phyloP scores from a whole-genome alignment of 2,797 vertebrate genomes.

The Poeciliopsis paucimaculata region DNA sequence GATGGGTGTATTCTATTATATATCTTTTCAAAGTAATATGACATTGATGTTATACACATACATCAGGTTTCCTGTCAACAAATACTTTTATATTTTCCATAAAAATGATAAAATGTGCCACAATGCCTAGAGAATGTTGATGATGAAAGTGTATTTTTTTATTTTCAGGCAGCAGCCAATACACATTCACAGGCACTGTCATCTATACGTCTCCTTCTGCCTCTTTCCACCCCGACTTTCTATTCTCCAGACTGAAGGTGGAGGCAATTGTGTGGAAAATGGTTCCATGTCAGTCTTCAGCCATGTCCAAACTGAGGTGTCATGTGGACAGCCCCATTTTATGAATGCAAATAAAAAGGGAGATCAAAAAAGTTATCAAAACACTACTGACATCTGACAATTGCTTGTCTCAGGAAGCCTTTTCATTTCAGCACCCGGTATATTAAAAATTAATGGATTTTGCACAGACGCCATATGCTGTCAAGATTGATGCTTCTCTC shows the following conservation, averaged over 20 bases:
- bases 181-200: slow-evolving; percentile 18
- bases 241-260: slow-evolving; percentile 58
- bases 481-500: slow-evolving; percentile 82
- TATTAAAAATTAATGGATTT: slow-evolving; percentile 87
- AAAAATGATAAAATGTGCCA: slow-evolving; percentile 5
- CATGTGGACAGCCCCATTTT: slow-evolving; percentile 72
- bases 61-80: slow-evolving; percentile 7
- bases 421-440: slow-evolving; percentile 80
- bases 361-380: slow-evolving; percentile 85
- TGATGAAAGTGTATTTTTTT: slow-evolving; percentile 21
- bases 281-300: slow-evolving; percentile 70
- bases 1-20: slow-evolving; percentile 7
- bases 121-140: slow-evolving; percentile 6
- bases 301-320: slow-evolving; percentile 72
- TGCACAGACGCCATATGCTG: slow-evolving; percentile 81
- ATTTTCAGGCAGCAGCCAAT: slow-evolving; percentile 10
- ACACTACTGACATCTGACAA: slow-evolving; percentile 85
- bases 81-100: slow-evolving; percentile 3
- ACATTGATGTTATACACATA: background rate
- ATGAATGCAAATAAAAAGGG: slow-evolving; percentile 79
- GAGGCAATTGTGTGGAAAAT: slow-evolving; percentile 77
- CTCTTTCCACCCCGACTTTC: slow-evolving; percentile 10
- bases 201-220: slow-evolving; percentile 18
- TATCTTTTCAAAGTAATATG: slow-evolving; percentile 9
- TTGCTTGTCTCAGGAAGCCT: slow-evolving; percentile 81